Conservation (phyloP, 2,888 invertebrate genomes). For the Drosophila prolongata region DNA sequence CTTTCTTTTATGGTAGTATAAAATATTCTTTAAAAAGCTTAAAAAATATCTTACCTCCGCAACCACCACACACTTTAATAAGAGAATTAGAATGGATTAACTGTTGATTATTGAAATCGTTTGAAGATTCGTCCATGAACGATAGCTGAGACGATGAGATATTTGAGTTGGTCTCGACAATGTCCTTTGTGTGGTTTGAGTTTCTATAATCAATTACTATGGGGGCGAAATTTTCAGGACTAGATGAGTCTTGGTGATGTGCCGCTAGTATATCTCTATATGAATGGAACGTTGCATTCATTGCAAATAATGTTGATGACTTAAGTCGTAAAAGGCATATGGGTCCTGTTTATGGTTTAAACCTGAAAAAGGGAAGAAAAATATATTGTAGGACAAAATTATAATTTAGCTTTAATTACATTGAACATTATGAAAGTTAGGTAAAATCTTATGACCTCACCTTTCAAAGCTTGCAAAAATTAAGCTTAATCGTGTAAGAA, state of each 20-base stretch:
- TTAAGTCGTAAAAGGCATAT: conserved; percentile 67
- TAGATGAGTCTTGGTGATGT: conserved; percentile 87
- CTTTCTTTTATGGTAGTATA: too few relatives aligned
- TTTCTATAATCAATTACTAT: conserved; percentile 85
- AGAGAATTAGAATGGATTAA: conserved; percentile 83
- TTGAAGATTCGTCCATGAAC: conserved; percentile 83
- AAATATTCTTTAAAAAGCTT: background rate
- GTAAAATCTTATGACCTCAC: conserved; percentile 3
- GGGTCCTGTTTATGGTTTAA: conserved; percentile 61
- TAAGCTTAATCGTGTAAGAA: conserved; percentile 21
- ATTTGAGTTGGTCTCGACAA: conserved; percentile 84
- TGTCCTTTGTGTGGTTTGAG: conserved; percentile 82
- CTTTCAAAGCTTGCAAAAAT: conserved; percentile 8
- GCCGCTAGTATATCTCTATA: conserved; percentile 92
- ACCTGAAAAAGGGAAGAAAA: conserved; percentile 16
- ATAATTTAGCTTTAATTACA: background rate
- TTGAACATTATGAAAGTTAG: background rate
- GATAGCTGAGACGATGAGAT: conserved; percentile 81
- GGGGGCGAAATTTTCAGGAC: conserved; percentile 89
- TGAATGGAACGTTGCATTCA: conserved; percentile 96
- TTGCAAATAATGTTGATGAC: conserved; percentile 86
- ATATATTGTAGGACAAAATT: background rate
- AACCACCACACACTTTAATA: conserved; percentile 94
- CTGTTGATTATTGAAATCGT: conserved; percentile 82
- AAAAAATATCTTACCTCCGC: conserved; percentile 88